Percentiles rank a stretch among this genome's conserved stretches.
These are phyloP conservation scores for Thaumatotibia leucotreta DNA, from an alignment of 1,140 invertebrate species.

Conservation along the genomic window DNA sequence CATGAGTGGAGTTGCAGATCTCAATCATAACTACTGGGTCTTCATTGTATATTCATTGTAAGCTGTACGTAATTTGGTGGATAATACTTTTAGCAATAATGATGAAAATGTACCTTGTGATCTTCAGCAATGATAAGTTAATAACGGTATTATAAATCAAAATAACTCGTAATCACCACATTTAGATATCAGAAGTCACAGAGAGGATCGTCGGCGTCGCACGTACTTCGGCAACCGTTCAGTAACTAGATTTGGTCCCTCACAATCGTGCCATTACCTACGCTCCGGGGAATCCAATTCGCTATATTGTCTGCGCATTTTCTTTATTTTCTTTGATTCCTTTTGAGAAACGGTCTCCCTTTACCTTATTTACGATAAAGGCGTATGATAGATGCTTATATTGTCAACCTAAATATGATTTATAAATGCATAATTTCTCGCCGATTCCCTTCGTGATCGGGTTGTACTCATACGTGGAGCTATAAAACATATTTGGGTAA, in stretches of 20 bases:
- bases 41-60: no score
- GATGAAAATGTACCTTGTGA: no score
- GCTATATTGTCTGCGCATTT: slow-evolving; percentile 24
- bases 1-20: no score
- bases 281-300: slow-evolving; percentile 39
- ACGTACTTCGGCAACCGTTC: slow-evolving; percentile 15
- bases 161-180: not conserved
- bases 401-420: not conserved
- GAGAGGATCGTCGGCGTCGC: not conserved
- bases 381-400: slow-evolving; percentile 1
- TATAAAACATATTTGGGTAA: no score
- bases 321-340: slow-evolving; percentile 18
- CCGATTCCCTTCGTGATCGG: not conserved
- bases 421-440: not conserved
- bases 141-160: not conserved
- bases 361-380: slow-evolving; percentile 8
- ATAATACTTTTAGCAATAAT: no score
- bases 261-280: slow-evolving; percentile 42
- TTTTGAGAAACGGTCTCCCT: slow-evolving; percentile 7
- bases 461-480: not conserved
- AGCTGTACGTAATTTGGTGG: no score
- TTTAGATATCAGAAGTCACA: not conserved
- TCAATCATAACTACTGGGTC: no score
- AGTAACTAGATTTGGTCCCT: slow-evolving; percentile 37
- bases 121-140: not conserved